Conservation (phyloP, 2,113 vertebrate genomes). For the Chlorodrepanis virens region DNA sequence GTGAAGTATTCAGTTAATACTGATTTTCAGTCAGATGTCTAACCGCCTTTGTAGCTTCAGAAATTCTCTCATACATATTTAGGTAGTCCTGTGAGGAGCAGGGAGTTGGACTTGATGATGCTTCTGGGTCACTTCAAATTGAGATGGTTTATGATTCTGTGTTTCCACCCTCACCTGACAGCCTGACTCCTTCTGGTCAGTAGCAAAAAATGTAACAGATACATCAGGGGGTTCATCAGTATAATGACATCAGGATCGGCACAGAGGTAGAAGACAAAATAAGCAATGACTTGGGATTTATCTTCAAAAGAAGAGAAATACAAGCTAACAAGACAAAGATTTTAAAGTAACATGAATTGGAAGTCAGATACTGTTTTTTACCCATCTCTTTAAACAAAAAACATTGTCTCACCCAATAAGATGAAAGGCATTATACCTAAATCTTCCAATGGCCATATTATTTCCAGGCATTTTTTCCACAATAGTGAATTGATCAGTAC, state of each 20-base stretch:
- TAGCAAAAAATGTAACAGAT: background rate
- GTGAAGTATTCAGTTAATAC: background rate
- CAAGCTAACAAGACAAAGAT: background rate
- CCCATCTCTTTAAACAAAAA: background rate
- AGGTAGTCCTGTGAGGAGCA: background rate
- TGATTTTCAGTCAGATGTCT: constrained; percentile 3
- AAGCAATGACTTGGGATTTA: background rate
- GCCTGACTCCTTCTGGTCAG: background rate
- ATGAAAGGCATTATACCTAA: background rate
- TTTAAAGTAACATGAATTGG: background rate
- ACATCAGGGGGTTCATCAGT: background rate
- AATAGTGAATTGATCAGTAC: background rate
- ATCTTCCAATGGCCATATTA: background rate
- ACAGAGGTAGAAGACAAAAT: background rate
- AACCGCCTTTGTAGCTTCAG: constrained; percentile 1
- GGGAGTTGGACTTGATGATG: background rate
- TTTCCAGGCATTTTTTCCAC: background rate
- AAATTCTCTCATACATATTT: constrained; percentile 12
- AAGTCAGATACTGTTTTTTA: background rate
- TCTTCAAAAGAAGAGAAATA: background rate
- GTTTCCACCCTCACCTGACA: background rate
- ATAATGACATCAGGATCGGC: background rate
- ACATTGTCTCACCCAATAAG: background rate
- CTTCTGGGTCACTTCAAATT: background rate
- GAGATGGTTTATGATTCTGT: background rate